A percentile compares a stretch with the other conserved stretches of the same genome.
phyloP scores from a whole-genome alignment of 2,888 invertebrate species.

The Anodontia alba region DNA sequence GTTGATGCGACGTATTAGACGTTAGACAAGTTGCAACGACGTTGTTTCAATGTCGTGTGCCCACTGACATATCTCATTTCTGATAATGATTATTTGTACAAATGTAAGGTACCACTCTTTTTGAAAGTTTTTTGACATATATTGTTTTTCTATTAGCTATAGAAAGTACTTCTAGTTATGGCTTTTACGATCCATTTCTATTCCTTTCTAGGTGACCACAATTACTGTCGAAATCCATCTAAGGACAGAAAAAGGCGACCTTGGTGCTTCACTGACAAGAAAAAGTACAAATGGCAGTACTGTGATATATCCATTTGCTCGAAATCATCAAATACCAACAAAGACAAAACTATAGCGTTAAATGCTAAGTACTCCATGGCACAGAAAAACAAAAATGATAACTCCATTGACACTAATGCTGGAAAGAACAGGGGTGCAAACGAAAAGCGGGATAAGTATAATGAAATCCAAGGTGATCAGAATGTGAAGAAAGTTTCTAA shows the following conservation, averaged over 20 bases:
- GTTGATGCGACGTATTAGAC: too few species aligned
- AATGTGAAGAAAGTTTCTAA: not conserved
- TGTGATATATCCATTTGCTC: slow-evolving; percentile 78
- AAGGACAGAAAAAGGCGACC: slow-evolving; percentile 84
- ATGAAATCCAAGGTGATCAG: slow-evolving; percentile 18
- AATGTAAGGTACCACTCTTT: too few species aligned
- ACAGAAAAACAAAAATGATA: not conserved
- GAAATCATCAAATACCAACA: not conserved
- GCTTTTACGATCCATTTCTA: too few species aligned
- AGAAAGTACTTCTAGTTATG: too few species aligned
- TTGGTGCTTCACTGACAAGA: slow-evolving; percentile 86
- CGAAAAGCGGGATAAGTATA: not conserved
- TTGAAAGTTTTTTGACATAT: too few species aligned
- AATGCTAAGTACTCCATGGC: too few species aligned
- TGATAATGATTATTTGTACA: too few species aligned
- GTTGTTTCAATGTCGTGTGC: too few species aligned
- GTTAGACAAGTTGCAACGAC: too few species aligned
- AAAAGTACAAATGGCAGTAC: slow-evolving; percentile 77
- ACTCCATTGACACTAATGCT: not conserved
- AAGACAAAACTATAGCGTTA: too few species aligned
- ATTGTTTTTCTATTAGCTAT: too few species aligned
- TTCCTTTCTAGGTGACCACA: slow-evolving; percentile 84
- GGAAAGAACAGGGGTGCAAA: not conserved
- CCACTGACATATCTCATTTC: too few species aligned
- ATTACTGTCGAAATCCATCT: slow-evolving; percentile 87